phyloP scores from a whole-genome alignment of 2,797 vertebrate species.

The Anabas testudineus region DNA sequence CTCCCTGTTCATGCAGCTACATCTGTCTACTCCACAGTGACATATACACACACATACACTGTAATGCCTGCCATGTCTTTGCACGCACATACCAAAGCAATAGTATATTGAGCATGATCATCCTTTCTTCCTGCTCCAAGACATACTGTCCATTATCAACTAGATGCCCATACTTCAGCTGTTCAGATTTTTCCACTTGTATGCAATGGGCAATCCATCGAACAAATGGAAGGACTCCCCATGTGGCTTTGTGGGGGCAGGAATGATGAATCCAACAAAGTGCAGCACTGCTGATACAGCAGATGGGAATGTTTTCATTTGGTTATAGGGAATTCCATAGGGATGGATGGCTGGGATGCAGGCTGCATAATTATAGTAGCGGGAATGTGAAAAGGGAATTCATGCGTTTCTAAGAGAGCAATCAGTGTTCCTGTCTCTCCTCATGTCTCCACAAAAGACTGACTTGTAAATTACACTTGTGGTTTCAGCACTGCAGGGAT shows the following conservation, averaged over 20 bases:
- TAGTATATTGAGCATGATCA: constrained; percentile 36
- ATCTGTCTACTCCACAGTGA: constrained; percentile 59
- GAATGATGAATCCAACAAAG: constrained; percentile 66
- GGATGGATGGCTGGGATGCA: constrained; percentile 54
- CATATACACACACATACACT: constrained; percentile 18
- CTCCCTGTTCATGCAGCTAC: constrained; percentile 47
- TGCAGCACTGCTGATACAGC: constrained; percentile 71
- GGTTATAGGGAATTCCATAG: constrained; percentile 67
- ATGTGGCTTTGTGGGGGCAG: constrained; percentile 55
- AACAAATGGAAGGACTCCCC: constrained; percentile 52
- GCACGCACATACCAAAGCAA: constrained; percentile 51
- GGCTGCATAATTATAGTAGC: constrained; percentile 49
- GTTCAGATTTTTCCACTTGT: constrained; percentile 61
- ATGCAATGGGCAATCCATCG: constrained; percentile 43
- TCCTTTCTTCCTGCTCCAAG: constrained; percentile 60
- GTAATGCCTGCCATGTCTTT: constrained; percentile 38
- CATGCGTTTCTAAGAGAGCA: constrained; percentile 45
- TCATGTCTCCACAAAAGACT: constrained; percentile 32
- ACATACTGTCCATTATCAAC: constrained; percentile 55
- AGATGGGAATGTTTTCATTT: constrained; percentile 79
- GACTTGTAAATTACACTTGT: constrained; percentile 56
- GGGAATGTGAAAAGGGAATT: constrained; percentile 38
- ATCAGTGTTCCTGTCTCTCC: constrained; percentile 44
- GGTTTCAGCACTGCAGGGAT: constrained; percentile 37
- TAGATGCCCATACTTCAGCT: constrained; percentile 62